Evolutionary conservation across 1,140 invertebrate genomes (phyloP).

Genomic region (Latrodectus geometricus): DNA sequence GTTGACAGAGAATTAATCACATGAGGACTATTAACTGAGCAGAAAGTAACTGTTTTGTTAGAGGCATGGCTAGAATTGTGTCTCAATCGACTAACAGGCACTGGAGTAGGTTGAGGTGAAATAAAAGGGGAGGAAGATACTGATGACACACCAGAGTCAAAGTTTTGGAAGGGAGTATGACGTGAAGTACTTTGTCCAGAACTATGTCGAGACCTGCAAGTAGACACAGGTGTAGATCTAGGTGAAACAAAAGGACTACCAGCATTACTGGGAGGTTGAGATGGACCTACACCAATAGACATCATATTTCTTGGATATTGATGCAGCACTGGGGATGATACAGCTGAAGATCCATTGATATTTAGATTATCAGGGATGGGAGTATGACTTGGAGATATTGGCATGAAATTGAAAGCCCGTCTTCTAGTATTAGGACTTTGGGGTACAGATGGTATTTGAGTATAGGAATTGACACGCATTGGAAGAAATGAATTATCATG

Average conservation of each 20-base stretch:
- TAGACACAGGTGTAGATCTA: conserved; percentile 78
- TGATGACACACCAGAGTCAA: conserved; percentile 66
- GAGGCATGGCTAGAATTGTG: conserved; percentile 64
- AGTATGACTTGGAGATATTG: conserved; percentile 80
- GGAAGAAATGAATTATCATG: not conserved
- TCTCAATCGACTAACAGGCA: conserved; percentile 65
- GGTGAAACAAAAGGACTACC: conserved; percentile 88
- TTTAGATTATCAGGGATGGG: conserved; percentile 64
- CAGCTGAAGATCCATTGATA: conserved; percentile 68
- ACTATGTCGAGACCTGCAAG: conserved; percentile 70
- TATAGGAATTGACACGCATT: conserved; percentile 36
- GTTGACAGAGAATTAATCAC: conserved; percentile 17
- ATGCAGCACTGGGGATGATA: conserved; percentile 28
- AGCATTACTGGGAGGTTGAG: conserved; percentile 69
- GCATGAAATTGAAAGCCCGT: conserved; percentile 85
- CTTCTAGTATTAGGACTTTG: conserved; percentile 76
- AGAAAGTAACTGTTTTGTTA: conserved; percentile 59
- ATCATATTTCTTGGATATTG: conserved; percentile 54
- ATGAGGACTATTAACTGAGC: conserved; percentile 49
- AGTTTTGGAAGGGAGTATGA: conserved; percentile 64
- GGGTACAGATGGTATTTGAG: conserved; percentile 68
- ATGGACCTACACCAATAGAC: conserved; percentile 64
- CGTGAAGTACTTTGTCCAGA: conserved; percentile 67
- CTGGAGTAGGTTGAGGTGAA: conserved; percentile 68
- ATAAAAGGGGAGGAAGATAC: conserved; percentile 68